Percentiles rank a stretch among this genome's conserved stretches.
Conservation (phyloP, 2,113 vertebrate species). For the Progne subis region DNA sequence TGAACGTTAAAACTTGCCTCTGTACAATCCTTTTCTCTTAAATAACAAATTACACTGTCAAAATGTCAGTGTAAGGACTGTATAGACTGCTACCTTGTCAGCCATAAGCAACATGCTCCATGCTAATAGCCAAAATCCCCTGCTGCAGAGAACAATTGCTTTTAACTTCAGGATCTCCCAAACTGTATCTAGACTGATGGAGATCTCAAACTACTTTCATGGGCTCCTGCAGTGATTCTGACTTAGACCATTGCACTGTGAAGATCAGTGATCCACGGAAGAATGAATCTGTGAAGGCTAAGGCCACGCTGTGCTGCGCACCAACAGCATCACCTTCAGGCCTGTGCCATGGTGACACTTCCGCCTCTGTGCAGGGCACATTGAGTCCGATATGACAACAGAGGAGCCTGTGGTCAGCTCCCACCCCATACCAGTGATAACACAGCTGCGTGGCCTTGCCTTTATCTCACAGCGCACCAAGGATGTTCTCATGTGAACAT, state of each 20-base stretch:
- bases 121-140: background rate
- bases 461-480: background rate
- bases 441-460: background rate
- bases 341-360: background rate
- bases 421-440: background rate
- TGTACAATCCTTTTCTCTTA: background rate
- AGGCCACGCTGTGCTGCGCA: rapidly evolving
- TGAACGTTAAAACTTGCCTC: background rate
- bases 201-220: background rate
- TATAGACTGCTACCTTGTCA: background rate
- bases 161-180: background rate
- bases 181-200: background rate
- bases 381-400: rapidly evolving
- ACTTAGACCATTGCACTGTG: background rate
- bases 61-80: background rate
- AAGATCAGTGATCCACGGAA: background rate
- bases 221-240: background rate
- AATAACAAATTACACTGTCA: background rate
- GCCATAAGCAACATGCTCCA: background rate
- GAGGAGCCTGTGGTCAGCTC: background rate
- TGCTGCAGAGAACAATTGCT: background rate
- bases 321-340: background rate
- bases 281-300: background rate
- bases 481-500: background rate
- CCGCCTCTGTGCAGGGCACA: rapidly evolving